Base-by-base conservation (phyloP, 2,888 invertebrate genomes). In the Rhagophthalmus giganteus region DNA sequence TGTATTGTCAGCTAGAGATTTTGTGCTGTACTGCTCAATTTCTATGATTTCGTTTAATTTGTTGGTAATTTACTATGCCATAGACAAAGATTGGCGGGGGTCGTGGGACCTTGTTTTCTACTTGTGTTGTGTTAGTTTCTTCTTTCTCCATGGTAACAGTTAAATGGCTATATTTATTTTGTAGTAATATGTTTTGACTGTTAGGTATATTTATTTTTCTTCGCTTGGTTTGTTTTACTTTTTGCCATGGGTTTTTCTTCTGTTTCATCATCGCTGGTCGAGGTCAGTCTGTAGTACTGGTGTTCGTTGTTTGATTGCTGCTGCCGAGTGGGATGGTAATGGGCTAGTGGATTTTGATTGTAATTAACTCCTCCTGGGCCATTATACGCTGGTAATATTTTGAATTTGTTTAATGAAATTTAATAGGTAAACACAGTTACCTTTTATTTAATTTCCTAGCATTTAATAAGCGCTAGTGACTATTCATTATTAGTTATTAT, bases 81-180 rank as follows among this genome's bases (percentile, higher is more conserved):
- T 54, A 50, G 14, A 58, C 40, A 26, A 46, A 55, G 9, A 58
- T 49, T 24, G 52, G 52, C 2, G 55, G 55, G 2, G 50, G 49
- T 42, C 30, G 48, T 27, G 46, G 40, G 14, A 10, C 14, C 8
- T 30, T 30, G 6, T 35, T 25, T 41, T 9, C 34, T 28, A 16
- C 26, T 20, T 11, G 33, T 20, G 33, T 10, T 13, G n/a, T 34
- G 14, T 34, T 34, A 9, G 25, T 24, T 12, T n/a, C 13, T 26
- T 34, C 26, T 20, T 25, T n/a, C n/a, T n/a, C 34, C n/a, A 9
- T 15, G n/a, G 25, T 9, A 15, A 16, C 20, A 12, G 14, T 34
- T 11, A 44, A 28, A 12, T 10, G 24, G 25, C 20, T 34, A 14
- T 34, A 44, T 34, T 9, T 44, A 20, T 34, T 44, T 37, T 25